Percentiles rank a stretch among this genome's conserved stretches.
phyloP scores from a whole-genome alignment of 1,140 invertebrate genomes.

The Tetragnatha versicolor region DNA sequence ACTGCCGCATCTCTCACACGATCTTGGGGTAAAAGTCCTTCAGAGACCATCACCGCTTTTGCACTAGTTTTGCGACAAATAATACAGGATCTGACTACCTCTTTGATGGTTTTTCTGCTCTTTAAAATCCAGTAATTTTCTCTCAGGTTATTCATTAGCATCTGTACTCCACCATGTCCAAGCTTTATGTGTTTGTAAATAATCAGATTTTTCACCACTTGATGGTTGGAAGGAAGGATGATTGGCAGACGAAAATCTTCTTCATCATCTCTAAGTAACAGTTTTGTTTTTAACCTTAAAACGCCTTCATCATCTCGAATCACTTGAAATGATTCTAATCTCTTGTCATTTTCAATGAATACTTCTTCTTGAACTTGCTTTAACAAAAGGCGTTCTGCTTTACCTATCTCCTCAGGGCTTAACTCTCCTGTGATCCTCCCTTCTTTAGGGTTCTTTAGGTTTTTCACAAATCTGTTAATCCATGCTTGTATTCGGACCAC shows the following conservation, averaged over 20 bases:
- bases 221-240: conserved; percentile 15
- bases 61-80: conserved; percentile 8
- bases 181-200: conserved; percentile 10
- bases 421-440: too few relatives aligned
- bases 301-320: not conserved
- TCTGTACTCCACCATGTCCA: conserved; percentile 15
- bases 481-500: not conserved
- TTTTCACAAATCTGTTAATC: not conserved
- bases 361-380: not conserved
- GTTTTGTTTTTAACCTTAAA: conserved; percentile 9
- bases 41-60: not conserved
- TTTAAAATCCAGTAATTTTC: conserved; percentile 49
- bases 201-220: conserved; percentile 11
- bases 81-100: conserved; percentile 4
- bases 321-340: not conserved
- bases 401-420: not conserved
- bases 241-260: conserved; percentile 15
- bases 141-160: not conserved
- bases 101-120: conserved; percentile 17
- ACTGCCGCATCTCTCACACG: conserved; percentile 58
- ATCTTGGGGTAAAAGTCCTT: conserved; percentile 57
- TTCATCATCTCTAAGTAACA: conserved; percentile 1
- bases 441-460: not conserved
- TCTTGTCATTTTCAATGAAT: not conserved
- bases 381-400: not conserved